Percentiles rank a stretch among this genome's conserved stretches.
Evolutionary conservation across 2,113 vertebrate genomes (phyloP).

Genomic region (Nymphicus hollandicus): DNA sequence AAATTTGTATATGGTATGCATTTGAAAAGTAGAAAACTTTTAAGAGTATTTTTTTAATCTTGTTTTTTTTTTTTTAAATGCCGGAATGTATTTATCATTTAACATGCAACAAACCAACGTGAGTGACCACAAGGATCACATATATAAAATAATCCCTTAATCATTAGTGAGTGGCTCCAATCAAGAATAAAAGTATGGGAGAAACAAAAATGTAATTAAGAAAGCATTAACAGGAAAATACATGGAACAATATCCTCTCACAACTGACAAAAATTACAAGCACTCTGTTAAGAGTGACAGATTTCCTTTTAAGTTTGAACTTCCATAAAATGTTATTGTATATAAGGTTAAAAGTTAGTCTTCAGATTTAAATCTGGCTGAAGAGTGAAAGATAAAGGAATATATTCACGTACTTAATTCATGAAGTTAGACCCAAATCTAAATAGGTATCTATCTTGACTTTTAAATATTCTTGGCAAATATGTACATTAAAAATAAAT

Average conservation of each 20-base stretch:
- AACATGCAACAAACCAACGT: background rate
- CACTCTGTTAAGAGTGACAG: background rate
- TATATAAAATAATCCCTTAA: constrained; percentile 40
- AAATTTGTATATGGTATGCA: background rate
- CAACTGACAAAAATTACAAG: background rate
- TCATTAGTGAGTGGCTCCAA: constrained; percentile 50
- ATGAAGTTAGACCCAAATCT: background rate
- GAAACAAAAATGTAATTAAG: background rate
- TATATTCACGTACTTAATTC: background rate
- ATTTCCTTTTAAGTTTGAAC: background rate
- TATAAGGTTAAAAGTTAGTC: background rate
- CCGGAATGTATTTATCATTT: background rate
- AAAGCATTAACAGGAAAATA: background rate
- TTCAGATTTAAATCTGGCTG: background rate
- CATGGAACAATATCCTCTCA: background rate
- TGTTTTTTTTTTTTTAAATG: background rate
- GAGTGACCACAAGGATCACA: constrained; percentile 44
- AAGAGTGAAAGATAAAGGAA: background rate
- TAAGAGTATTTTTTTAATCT: background rate
- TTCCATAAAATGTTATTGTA: background rate
- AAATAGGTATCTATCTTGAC: background rate
- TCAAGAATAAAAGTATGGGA: background rate
- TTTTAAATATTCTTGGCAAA: background rate
- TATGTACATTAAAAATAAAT: background rate
- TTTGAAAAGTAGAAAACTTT: background rate